phyloP scores from a whole-genome alignment of 2,113 vertebrate species.

The Cynocephalus volans region DNA sequence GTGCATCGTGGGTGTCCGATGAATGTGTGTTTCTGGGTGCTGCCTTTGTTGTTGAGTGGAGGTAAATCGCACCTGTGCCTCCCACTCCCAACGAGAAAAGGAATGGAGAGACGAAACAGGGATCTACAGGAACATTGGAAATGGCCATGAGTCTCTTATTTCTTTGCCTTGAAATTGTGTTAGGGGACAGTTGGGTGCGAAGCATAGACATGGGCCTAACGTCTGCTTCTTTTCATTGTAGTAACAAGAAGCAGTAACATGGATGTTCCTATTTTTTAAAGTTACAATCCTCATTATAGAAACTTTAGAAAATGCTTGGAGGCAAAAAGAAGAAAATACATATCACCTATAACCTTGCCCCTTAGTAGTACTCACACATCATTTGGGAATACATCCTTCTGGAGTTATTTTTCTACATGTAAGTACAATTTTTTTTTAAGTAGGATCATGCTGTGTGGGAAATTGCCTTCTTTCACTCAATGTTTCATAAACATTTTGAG shows the following conservation, averaged over 20 bases:
- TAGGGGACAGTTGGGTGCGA: neutral
- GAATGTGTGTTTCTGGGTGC: neutral
- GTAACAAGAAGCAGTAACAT: neutral
- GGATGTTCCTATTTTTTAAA: neutral
- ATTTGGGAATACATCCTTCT: neutral
- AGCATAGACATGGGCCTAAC: accelerated
- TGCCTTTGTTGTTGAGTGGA: no score
- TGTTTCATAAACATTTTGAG: neutral
- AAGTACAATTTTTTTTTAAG: neutral
- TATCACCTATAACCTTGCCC: neutral
- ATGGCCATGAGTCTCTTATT: accelerated
- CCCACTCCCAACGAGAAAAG: neutral
- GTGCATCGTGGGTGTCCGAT: accelerated
- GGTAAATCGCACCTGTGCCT: accelerated
- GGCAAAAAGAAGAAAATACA: neutral
- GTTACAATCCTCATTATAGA: neutral
- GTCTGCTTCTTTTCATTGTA: neutral
- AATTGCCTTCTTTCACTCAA: neutral
- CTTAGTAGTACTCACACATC: accelerated
- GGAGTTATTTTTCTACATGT: neutral
- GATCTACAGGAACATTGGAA: neutral
- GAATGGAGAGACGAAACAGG: neutral
- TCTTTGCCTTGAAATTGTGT: neutral
- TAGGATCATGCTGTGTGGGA: neutral
- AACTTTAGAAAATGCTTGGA: neutral